Conservation (phyloP, 2,797 vertebrate species). For the Vireo griseus region DNA sequence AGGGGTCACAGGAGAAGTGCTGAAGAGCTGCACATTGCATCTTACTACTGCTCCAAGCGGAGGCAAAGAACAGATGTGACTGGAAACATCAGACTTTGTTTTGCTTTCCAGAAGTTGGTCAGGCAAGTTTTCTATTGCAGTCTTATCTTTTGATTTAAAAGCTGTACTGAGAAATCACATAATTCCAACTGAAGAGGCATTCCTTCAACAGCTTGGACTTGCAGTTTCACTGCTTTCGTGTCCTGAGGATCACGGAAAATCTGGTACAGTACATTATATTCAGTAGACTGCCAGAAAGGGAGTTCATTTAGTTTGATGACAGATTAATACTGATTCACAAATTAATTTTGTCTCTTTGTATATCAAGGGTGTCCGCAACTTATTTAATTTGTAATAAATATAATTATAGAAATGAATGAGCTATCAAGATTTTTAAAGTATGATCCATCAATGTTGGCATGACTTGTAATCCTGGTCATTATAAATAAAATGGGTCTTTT, state of each 20-base stretch:
- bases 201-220: background rate
- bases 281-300: slow-evolving; percentile 62
- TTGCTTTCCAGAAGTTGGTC: background rate
- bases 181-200: background rate
- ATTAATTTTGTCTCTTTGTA: slow-evolving; percentile 84
- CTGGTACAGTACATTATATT: slow-evolving; percentile 39
- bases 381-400: slow-evolving; percentile 85
- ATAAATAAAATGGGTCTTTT: slow-evolving; percentile 78
- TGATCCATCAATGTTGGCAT: slow-evolving; percentile 87
- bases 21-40: background rate
- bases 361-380: slow-evolving; percentile 76
- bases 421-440: slow-evolving; percentile 83
- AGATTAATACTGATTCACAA: slow-evolving; percentile 83
- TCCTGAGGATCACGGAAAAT: background rate
- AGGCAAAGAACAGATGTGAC: background rate
- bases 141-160: background rate
- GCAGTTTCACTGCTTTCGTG: background rate
- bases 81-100: background rate
- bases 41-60: accelerated
- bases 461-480: slow-evolving; percentile 80
- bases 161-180: background rate
- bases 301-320: slow-evolving; percentile 74
- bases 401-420: slow-evolving; percentile 93
- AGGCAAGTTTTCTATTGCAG: background rate
- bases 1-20: background rate